Base-by-base conservation (phyloP, 1,140 invertebrate species). In the Drosophila mauritiana region DNA sequence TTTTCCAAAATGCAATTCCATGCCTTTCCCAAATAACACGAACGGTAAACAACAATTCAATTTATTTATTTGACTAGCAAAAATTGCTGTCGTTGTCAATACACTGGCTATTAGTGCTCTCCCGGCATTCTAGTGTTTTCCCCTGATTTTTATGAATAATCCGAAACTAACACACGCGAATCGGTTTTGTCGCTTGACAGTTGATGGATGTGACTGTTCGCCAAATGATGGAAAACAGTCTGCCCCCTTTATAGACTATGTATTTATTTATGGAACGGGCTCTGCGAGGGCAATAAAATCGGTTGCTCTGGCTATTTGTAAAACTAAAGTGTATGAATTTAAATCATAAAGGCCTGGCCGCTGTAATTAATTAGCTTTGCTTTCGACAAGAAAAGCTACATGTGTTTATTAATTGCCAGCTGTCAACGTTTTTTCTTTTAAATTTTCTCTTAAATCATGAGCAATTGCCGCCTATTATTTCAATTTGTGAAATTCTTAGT, bases 21-120 rank as follows among this genome's bases (percentile, higher is more conserved):
- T 74, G 79, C 74, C 65, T 78, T 83, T 83, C 69, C 57, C 75
- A 58, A 75, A 83, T 78, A 83, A 76, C 80, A 83, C 80, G 80
- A 83, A 83, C 70, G 70, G 80, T 49, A 83, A 83, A 83, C 78
- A 83, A 83, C 80, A 76, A 84, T 84, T 84, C 76, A 84, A 84
- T 84, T 84, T 64, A 84, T 84, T 84, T 84, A 80, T 84, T 84
- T 84, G 62, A 48, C 63, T 70, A 69, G 64, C 67, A 70, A 48
- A 70, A 48, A 68, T 68, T 65, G 61, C 61, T 53, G 61, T 53
- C 61, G 59, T 64, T 83, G 80, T 74, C 40, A 59, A 62, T 79
- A 53, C 65, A 52, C 59, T 52, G 67, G 15, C 53, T 52, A 55
- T 57, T 57, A 62, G 62, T 73, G 68, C 15, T 52, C 53, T 49